phyloP scores from a whole-genome alignment of 1,140 invertebrate genomes.

The Lerema accius region DNA sequence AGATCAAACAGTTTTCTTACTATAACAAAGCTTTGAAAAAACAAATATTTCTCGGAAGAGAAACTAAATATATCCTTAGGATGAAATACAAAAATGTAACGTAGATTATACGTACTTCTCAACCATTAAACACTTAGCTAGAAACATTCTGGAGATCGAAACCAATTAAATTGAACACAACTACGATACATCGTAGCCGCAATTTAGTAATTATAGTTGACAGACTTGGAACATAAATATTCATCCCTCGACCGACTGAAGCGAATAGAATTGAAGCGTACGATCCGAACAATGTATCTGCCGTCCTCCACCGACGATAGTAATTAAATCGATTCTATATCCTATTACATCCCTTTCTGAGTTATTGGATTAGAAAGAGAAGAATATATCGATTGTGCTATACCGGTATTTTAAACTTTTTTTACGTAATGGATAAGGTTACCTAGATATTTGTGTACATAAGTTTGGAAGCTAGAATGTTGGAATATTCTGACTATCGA shows the following conservation, averaged over 20 bases:
- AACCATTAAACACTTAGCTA: too few species aligned
- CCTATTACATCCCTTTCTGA: slow-evolving; percentile 17
- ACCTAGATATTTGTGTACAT: too few species aligned
- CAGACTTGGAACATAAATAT: slow-evolving; percentile 48
- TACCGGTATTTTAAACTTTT: background rate
- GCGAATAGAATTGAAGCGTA: slow-evolving; percentile 35
- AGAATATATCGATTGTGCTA: background rate
- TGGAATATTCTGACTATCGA: too few species aligned
- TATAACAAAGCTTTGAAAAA: too few species aligned
- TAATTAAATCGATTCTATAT: slow-evolving; percentile 33
- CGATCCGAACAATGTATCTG: slow-evolving; percentile 25
- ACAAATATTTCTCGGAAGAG: too few species aligned
- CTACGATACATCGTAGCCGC: background rate
- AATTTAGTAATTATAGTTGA: slow-evolving; percentile 27
- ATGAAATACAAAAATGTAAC: too few species aligned
- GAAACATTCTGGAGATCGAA: slow-evolving; percentile 9
- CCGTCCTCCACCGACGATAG: slow-evolving; percentile 1
- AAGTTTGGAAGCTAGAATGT: too few species aligned
- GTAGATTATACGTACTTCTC: too few species aligned
- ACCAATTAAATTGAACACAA: slow-evolving; percentile 13
- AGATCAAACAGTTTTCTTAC: too few species aligned
- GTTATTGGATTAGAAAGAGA: slow-evolving; percentile 21
- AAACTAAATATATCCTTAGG: too few species aligned
- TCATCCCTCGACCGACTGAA: slow-evolving; percentile 39
- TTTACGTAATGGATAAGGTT: too few species aligned